Base-by-base conservation (phyloP, 2,113 vertebrate genomes). In the Gopherus flavomarginatus region DNA sequence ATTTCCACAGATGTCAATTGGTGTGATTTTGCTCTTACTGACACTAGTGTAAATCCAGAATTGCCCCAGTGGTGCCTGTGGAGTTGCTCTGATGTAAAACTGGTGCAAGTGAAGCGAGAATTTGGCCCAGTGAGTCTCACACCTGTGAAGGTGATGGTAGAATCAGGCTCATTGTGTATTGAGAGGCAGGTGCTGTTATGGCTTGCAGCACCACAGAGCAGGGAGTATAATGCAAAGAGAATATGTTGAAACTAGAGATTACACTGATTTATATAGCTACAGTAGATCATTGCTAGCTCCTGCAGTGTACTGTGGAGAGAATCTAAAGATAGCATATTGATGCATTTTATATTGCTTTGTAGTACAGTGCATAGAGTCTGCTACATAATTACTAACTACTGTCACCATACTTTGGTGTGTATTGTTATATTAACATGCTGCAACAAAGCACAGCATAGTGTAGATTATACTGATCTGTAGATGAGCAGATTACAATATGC, bases 401-500 rank as follows among this genome's bases (percentile, higher is more conserved):
- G 90, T 52, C 80, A 72, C 57, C 90, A 85, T 44, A 19, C 53
- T 88, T 83, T 50, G 21, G n/a, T 86, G 56, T 86, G 87, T 52
- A 44, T 95, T 6, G 6, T 94, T 91, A 65, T 13, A 53, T 38
- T 93, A 38, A 93, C 92, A 92, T 90, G 29, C 75, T 85, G 53
- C 84, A 88, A 92, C 81, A 38, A 75, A 88, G 75, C 90, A 65
- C 54, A 79, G 75, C 91, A 75, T 94, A 79, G 27, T 95, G 81
- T 89, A 93, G 89, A 88, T 92, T 62, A 75, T 83, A 86, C 24
- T 85, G 82, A 47, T 42, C 79, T 91, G 35, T 84, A 85, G 92
- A 50, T 85, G 83, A 93, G 88, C 79, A 93, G 85, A 93, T 88
- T 90, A 78, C 57, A 85, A 52, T 78, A 93, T 94, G 90, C 93